Evolutionary conservation across 1,140 invertebrate species (phyloP), one percentile per base, ranked within the genome.

Genomic region (Zaprionus africanus): DNA sequence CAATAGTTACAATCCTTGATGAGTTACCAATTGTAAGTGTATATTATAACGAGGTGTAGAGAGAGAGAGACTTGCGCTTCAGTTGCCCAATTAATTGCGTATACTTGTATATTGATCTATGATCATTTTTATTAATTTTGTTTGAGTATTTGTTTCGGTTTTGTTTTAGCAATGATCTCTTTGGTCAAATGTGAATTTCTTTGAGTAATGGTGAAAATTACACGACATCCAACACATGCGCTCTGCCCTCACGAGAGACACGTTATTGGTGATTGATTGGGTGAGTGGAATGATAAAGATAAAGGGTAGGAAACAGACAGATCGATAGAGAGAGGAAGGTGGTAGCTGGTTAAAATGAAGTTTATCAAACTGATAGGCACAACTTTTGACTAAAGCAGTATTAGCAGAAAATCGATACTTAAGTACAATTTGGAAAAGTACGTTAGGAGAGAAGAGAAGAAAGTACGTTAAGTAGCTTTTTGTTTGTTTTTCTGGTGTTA

Each of bases 201-300:
- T 79, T 81, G 67, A 90, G 78, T 81, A 77, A 91, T 90, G 86
- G 82, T 71, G 61, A 90, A 90, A 86, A 90, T 86, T 90, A 90
- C 86, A 92, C 86, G 80, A 93, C 92, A 92, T 93, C 92, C 92
- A 92, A 93, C 92, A 93, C 92, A 93, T 92, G 91, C 92, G 92
- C 92, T 93, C 92, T 93, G 92, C 92, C 92, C 92, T 91, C 80
- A 83, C 78, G 79, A 86, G 81, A 91, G 86, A 91, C 86, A 92
- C 85, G 88, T 81, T 90, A 90, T 84, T 88, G 83, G 87, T 68
- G 75, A 78, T 79, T 77, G 69, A 68, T 76, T 81, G 74, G 83
- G 79, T 82, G 66, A 78, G 67, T 90, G 81, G 66, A 53, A 75
- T 75, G 67, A 70, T 63, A 63, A 58, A 70, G 64, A 81, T 9